phyloP scores from a whole-genome alignment of 2,113 vertebrate genomes.

The Neogobius melanostomus region DNA sequence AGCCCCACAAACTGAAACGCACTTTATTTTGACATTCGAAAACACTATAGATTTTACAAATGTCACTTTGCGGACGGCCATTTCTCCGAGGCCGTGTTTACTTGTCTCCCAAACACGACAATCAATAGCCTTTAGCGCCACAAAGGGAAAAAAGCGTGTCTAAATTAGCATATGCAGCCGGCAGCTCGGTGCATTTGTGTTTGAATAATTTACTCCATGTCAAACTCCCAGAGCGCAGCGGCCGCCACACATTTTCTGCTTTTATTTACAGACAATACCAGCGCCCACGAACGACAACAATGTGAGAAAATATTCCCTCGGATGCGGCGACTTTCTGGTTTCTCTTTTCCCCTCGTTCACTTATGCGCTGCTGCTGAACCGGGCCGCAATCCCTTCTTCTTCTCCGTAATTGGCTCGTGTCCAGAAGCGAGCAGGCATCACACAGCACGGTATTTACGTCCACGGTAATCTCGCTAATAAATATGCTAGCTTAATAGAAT shows the following conservation, averaged over 20 bases:
- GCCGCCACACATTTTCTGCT: slow-evolving; percentile 34
- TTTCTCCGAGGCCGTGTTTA: slow-evolving; percentile 28
- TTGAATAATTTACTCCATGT: slow-evolving; percentile 50
- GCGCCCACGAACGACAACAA: slow-evolving; percentile 2
- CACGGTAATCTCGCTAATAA: slow-evolving; percentile 61
- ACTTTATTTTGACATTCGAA: slow-evolving; percentile 27
- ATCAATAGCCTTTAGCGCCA: slow-evolving; percentile 17
- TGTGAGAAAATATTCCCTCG: neutral
- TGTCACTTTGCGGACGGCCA: slow-evolving; percentile 14
- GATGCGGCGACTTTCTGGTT: neutral
- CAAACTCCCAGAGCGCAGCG: slow-evolving; percentile 12
- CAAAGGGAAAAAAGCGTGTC: neutral
- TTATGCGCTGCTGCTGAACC: neutral
- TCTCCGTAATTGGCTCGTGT: slow-evolving; percentile 33
- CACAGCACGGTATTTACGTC: slow-evolving; percentile 51
- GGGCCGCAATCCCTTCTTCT: slow-evolving; percentile 9
- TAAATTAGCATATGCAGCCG: slow-evolving; percentile 14
- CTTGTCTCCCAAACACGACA: slow-evolving; percentile 17
- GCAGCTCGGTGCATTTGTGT: slow-evolving; percentile 28
- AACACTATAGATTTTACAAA: slow-evolving; percentile 31
- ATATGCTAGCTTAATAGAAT: slow-evolving; percentile 45
- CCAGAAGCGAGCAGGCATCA: slow-evolving; percentile 41
- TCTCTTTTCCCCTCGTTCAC: slow-evolving; percentile 1
- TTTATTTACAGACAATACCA: slow-evolving; percentile 37
- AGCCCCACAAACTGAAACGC: slow-evolving; percentile 34